These are phyloP conservation scores for Phymorhynchus buccinoides DNA, from an alignment of 1,140 invertebrate genomes.

Conservation along the genomic window DNA sequence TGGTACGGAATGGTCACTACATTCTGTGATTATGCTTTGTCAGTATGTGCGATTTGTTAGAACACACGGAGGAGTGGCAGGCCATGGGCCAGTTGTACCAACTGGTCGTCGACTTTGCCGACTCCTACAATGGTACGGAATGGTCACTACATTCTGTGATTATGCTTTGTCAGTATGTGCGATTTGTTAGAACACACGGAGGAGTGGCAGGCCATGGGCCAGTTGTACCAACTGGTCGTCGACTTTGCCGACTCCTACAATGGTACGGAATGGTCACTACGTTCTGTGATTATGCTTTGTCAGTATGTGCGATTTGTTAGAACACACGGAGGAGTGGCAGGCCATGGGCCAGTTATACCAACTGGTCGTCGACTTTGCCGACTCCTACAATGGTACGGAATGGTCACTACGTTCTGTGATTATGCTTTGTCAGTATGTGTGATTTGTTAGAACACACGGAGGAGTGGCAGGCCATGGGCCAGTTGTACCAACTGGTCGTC, in stretches of 20 bases:
- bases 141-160: too few species aligned
- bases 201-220: slow-evolving; percentile 93
- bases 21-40: too few species aligned
- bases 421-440: too few species aligned
- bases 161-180: too few species aligned
- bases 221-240: slow-evolving; percentile 87
- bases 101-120: slow-evolving; percentile 85
- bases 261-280: slow-evolving; percentile 54
- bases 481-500: slow-evolving; percentile 87
- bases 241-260: slow-evolving; percentile 80
- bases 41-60: too few species aligned
- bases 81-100: slow-evolving; percentile 91
- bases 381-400: slow-evolving; percentile 70
- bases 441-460: too few species aligned
- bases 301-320: too few species aligned
- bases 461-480: slow-evolving; percentile 93
- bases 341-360: slow-evolving; percentile 91
- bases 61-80: slow-evolving; percentile 92
- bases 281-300: too few species aligned
- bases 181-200: too few species aligned
- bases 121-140: slow-evolving; percentile 70
- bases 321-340: slow-evolving; percentile 92
- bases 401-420: too few species aligned
- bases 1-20: slow-evolving; percentile 61
- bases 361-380: slow-evolving; percentile 85